These are phyloP conservation scores for Philereme transversata DNA, from an alignment of 2,888 invertebrate species.

Conservation along the genomic window DNA sequence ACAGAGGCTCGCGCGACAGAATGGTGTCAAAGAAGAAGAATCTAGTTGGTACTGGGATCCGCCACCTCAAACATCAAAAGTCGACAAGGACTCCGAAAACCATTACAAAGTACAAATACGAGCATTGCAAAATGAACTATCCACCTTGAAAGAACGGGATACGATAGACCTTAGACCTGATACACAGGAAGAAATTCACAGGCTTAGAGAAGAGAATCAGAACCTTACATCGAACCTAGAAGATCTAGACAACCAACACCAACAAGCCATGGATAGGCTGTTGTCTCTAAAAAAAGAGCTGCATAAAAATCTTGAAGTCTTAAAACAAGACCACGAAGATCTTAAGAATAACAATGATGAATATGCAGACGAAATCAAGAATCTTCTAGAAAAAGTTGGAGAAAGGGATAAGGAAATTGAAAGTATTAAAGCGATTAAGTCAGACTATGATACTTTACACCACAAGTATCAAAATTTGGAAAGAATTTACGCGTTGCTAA, in stretches of 20 bases:
- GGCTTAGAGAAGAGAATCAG: constrained; percentile 83
- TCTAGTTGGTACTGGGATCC: constrained; percentile 83
- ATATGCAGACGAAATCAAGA: constrained; percentile 71
- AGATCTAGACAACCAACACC: constrained; percentile 89
- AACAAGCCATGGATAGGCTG: constrained; percentile 86
- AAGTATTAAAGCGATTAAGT: constrained; percentile 47
- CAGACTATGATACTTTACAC: constrained; percentile 69
- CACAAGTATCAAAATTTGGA: constrained; percentile 80
- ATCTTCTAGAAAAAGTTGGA: constrained; percentile 67
- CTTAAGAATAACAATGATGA: constrained; percentile 73
- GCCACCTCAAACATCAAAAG: constrained; percentile 54
- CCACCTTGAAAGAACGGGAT: constrained; percentile 66
- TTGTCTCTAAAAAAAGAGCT: constrained; percentile 80
- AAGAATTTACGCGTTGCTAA: constrained; percentile 68
- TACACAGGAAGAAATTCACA: constrained; percentile 69
- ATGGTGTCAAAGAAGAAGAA: constrained; percentile 76
- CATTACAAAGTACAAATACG: constrained; percentile 67
- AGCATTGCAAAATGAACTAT: constrained; percentile 68
- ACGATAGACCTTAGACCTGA: constrained; percentile 53
- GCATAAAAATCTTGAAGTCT: constrained; percentile 76
- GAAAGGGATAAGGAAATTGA: constrained; percentile 75
- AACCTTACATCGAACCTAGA: constrained; percentile 85
- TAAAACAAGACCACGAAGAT: constrained; percentile 77
- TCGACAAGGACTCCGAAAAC: constrained; percentile 51
- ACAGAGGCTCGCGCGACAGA: constrained; percentile 71